Base-by-base conservation (phyloP, 2,113 vertebrate species). In the Grammomys dolichurus region DNA sequence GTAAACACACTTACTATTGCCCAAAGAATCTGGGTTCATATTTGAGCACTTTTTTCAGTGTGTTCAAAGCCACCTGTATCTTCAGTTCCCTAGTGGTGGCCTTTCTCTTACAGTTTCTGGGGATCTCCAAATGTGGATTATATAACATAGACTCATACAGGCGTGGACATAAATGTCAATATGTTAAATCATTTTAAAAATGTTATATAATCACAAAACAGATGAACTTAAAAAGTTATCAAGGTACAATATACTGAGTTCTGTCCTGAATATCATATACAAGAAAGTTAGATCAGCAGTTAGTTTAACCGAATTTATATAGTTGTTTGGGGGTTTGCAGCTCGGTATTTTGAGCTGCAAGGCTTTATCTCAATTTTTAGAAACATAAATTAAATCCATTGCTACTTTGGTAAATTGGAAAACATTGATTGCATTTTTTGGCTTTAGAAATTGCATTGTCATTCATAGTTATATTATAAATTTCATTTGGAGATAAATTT, bases 21-120 rank as follows among this genome's bases (percentile, higher is more conserved):
- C n/a, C 4, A 26, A 43, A 63, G 24, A 84, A 60, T 24, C 0
- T 17, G 1, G 17, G n/a, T 63, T 28, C n/a, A 31, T 2, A 43
- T 28, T 1, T 28, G n/a, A 11, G 24, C 7, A 82, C 4, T 7
- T 8, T 19, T 28, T 16, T 65, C 58, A 65, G 40, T 7, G 19
- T 60, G 6, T 10, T 19, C 81, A 65, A 43, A 46, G 12, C 12
- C 4, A 19, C 4, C 1, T 63, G 26, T 63, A 65, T 4, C 26
- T 85, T 16, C 14, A 5, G 0, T 5, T 60, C 24, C 36, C 24
- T 24, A 63, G n/a, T 1, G 1, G 4, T 43, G 3, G 8, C 2
- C 24, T 0, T 46, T 65, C n/a, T 85, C 4, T 65, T 65, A 7
- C 40, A 16, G 24, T 7, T 33, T 51, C 22, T 24, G 9, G 14